These are phyloP conservation scores for Xenops minutus DNA, from an alignment of 2,797 vertebrate species.

Conservation along the genomic window DNA sequence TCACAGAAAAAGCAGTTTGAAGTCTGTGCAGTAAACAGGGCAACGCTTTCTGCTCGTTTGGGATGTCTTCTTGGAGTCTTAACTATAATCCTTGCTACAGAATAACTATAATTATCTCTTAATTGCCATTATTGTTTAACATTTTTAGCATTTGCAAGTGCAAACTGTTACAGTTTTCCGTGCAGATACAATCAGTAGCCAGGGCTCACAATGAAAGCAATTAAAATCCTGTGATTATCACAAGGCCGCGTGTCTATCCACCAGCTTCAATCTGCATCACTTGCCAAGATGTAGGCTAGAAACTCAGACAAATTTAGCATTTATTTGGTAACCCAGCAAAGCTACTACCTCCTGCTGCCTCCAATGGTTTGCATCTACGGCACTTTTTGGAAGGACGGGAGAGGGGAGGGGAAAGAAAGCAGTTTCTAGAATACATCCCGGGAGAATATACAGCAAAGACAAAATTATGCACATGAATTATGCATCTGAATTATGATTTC, in stretches of 20 bases:
- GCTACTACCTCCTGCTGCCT: slow-evolving; percentile 29
- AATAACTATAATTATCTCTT: slow-evolving; percentile 60
- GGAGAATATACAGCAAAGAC: slow-evolving; percentile 28
- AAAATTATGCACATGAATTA: slow-evolving; percentile 70
- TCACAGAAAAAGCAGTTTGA: neutral
- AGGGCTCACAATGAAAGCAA: slow-evolving; percentile 32
- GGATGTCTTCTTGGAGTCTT: slow-evolving; percentile 20
- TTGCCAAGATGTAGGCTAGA: slow-evolving; percentile 36
- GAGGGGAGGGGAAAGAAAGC: slow-evolving; percentile 17
- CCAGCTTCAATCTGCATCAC: slow-evolving; percentile 6
- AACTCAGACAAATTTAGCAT: slow-evolving; percentile 31
- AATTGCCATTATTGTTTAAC: slow-evolving; percentile 67
- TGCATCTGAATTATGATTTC: slow-evolving; percentile 66
- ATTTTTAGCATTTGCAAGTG: slow-evolving; percentile 54
- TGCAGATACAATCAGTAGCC: slow-evolving; percentile 26
- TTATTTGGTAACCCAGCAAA: slow-evolving; percentile 36
- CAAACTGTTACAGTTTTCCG: slow-evolving; percentile 11
- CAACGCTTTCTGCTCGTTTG: neutral
- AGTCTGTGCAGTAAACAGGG: slow-evolving; percentile 25
- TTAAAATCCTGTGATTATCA: slow-evolving; percentile 44
- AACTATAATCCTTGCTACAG: slow-evolving; percentile 27
- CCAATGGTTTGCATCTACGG: slow-evolving; percentile 12
- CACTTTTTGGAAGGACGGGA: slow-evolving; percentile 22
- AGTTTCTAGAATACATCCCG: slow-evolving; percentile 56
- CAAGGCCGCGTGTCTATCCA: neutral